A percentile compares a stretch with the other conserved stretches of the same genome.
phyloP scores from a whole-genome alignment of 2,113 vertebrate genomes.

The Canis aureus region DNA sequence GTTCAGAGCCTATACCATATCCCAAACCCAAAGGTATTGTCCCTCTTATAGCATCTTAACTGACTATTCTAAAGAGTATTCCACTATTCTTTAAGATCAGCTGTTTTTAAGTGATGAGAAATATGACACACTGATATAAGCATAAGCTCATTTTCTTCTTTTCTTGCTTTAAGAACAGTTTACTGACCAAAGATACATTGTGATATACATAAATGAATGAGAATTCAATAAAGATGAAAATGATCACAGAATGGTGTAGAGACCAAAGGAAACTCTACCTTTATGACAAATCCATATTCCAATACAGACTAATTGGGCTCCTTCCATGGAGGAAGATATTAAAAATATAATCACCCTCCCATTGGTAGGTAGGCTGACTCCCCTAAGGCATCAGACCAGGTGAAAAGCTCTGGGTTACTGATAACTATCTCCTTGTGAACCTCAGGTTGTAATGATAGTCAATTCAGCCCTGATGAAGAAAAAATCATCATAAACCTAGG shows the following conservation, averaged over 20 bases:
- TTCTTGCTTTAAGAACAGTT: neutral
- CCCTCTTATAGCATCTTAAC: neutral
- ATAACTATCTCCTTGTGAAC: neutral
- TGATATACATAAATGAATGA: neutral
- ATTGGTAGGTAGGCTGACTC: no score
- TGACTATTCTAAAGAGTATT: neutral
- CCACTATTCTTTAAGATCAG: neutral
- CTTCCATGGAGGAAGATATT: neutral
- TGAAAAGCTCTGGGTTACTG: neutral
- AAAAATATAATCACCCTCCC: neutral
- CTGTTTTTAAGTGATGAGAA: neutral
- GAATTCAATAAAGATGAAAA: neutral
- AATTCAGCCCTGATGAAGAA: neutral
- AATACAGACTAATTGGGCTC: neutral
- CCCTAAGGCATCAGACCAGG: neutral
- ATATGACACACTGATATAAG: neutral
- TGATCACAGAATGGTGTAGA: neutral
- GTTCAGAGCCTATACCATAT: neutral
- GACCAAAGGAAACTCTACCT: neutral
- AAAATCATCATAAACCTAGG: neutral
- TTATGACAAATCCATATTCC: neutral
- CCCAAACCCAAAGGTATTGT: neutral
- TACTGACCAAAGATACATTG: neutral
- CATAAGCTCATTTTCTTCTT: neutral
- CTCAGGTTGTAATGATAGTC: neutral